Evolutionary conservation across 2,888 invertebrate species (phyloP), one percentile per base, ranked within the genome.

Genomic region (Lasius platythorax): DNA sequence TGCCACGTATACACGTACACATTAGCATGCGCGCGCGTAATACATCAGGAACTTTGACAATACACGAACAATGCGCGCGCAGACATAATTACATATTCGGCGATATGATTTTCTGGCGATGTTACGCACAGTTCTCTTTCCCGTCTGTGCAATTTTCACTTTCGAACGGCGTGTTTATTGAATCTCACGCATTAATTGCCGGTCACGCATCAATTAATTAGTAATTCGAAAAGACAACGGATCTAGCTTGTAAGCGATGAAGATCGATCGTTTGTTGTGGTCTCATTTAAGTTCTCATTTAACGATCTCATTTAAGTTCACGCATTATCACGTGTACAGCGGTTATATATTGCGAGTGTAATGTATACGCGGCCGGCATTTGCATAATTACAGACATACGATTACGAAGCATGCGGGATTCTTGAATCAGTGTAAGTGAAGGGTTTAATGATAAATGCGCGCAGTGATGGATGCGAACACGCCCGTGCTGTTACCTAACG

Each of bases 301-400:
- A n/a, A 56, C 66, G 56, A 75, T 70, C 64, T 30, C 67, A 66
- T 84, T 88, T 85, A 81, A 85, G 63, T 74, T 58, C 15, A 43
- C 46, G 43, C 50, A 86, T 82, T 84, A 84, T 82, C 64, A 30
- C 67, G 56, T 23, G 50, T 15, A 1, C 74, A 72, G 79, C 66
- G 58, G 81, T 50, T 74, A 74, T 66, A 85, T 75, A 84, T 86
- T 85, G 28, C 33, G 43, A 46, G 64, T 84, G 82, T 81, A 85
- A 85, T 84, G 75, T 61, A 46, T 50, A 58, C 33, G n/a, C 40
- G 50, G 30, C 28, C 15, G 81, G 67, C 56, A 89, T 89, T 89
- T 88, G 85, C 88, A 89, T 89, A 87, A 89, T 89, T 89, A 87
- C 74, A 86, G 83, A 70, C 64, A 73, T 83, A 81, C 72, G 81